Conservation (phyloP, 2,888 invertebrate genomes). For the Latrodectus hesperus region DNA sequence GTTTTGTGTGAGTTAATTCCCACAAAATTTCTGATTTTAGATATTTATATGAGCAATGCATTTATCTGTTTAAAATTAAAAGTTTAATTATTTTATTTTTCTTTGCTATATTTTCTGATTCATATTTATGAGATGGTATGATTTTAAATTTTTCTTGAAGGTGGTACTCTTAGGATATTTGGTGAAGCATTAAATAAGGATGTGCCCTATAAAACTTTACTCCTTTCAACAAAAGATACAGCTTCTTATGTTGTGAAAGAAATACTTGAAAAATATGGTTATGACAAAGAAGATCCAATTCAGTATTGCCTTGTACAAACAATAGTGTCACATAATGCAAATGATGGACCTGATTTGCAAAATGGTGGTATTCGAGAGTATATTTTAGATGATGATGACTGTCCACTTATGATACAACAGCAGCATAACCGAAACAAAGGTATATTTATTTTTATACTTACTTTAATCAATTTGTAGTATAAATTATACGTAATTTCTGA, state of each 20-base stretch:
- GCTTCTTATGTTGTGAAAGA: constrained; percentile 94
- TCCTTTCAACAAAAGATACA: constrained; percentile 93
- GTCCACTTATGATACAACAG: constrained; percentile 87
- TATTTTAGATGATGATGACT: constrained; percentile 97
- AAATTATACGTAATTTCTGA: too few relatives aligned
- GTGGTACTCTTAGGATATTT: constrained; percentile 83
- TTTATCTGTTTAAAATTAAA: too few relatives aligned
- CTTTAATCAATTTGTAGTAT: not conserved
- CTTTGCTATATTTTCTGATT: too few relatives aligned
- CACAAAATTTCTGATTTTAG: too few relatives aligned
- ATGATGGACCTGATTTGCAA: constrained; percentile 53
- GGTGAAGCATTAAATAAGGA: constrained; percentile 96
- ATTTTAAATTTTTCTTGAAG: constrained; percentile 71
- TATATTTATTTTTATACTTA: constrained; percentile 77
- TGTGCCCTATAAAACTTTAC: constrained; percentile 97
- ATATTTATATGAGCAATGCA: too few relatives aligned
- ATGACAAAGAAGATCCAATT: constrained; percentile 90
- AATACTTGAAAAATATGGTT: constrained; percentile 97
- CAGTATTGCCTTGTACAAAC: constrained; percentile 98
- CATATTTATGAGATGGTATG: too few relatives aligned
- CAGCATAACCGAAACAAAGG: constrained; percentile 80
- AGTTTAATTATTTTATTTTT: too few relatives aligned
- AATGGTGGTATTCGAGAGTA: constrained; percentile 80
- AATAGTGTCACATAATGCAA: constrained; percentile 69
- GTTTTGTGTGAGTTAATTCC: too few relatives aligned